Evolutionary conservation across 2,797 vertebrate genomes (phyloP).

Genomic region (Tamandua tetradactyla): DNA sequence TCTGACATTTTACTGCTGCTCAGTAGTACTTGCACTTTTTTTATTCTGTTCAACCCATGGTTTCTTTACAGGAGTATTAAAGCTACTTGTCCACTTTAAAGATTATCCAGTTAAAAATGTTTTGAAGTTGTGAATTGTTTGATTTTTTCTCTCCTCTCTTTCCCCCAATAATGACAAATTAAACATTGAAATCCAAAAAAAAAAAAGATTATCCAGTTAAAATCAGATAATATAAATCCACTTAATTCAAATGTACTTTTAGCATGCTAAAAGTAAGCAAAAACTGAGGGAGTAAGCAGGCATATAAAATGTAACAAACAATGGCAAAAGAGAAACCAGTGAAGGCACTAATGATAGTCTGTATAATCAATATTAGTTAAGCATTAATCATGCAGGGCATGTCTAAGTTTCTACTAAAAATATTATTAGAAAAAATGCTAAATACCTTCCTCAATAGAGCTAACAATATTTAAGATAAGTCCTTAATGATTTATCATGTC

Average conservation of each 20-base stretch:
- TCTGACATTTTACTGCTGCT: neutral
- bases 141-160: too few relatives aligned
- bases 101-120: neutral
- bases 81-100: neutral
- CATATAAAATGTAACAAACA: neutral
- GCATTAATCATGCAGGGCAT: neutral
- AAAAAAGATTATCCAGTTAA: neutral
- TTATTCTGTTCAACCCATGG: neutral
- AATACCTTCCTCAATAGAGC: constrained; percentile 40
- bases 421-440: constrained; percentile 45
- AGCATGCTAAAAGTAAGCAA: neutral
- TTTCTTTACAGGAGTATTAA: constrained; percentile 5
- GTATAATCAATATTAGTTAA: constrained; percentile 40
- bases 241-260: neutral
- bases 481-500: constrained; percentile 49
- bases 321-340: neutral
- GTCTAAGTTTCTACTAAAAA: constrained; percentile 57
- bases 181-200: too few relatives aligned
- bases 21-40: neutral
- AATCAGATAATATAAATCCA: neutral
- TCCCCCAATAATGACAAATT: too few relatives aligned
- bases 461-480: constrained; percentile 63
- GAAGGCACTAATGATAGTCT: neutral
- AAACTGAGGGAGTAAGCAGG: neutral
- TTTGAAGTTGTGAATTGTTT: too few relatives aligned